Base-by-base conservation (phyloP, 2,888 invertebrate species). In the Ormyrus nitidulus region DNA sequence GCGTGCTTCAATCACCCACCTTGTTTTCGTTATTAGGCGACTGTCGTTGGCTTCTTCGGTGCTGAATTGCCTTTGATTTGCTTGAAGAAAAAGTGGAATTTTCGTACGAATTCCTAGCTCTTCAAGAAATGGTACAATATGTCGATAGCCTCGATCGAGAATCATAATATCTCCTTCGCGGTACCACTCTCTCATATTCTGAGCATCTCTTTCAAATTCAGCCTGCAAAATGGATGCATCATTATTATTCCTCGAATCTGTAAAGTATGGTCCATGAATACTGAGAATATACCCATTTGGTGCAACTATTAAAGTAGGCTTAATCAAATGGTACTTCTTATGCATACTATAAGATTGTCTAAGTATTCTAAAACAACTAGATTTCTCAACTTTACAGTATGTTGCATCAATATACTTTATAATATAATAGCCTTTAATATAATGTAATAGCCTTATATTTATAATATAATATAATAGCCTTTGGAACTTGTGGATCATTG, bases 221-320 rank as follows among this genome's bases (percentile, higher is more conserved):
- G 6, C 51, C 8, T 51, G 6, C 51, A 51, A 51, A 5, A 51
- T 51, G 5, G 8, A 5, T 6, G 51, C 51, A 51, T 51, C 51
- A n/a, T n/a, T n/a, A n/a, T n/a, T n/a, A n/a, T n/a, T n/a, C n/a
- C n/a, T n/a, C n/a, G n/a, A n/a, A n/a, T n/a, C n/a, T 6, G 51
- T 6, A 51, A 76, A 80, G 46, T 80, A 80, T 11, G 76, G 73
- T 4, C 79, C 73, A 1, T 66, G 66, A 44, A 79, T 79, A 13
- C 7, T 51, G 5, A 74, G 13, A 34, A 79, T 79, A 19, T 65
- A 79, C 6, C 61, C 66, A 66, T 79, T 61, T n/a, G 73, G 79
- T 59, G 73, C 79, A 6, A 79, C 79, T 7, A 79, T 51, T 11
- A 74, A 19, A 13, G 69, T 71, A n/a, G 81, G 81, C 65, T 83